Conservation (phyloP, 2,113 vertebrate genomes). For the Odobenus rosmarus region DNA sequence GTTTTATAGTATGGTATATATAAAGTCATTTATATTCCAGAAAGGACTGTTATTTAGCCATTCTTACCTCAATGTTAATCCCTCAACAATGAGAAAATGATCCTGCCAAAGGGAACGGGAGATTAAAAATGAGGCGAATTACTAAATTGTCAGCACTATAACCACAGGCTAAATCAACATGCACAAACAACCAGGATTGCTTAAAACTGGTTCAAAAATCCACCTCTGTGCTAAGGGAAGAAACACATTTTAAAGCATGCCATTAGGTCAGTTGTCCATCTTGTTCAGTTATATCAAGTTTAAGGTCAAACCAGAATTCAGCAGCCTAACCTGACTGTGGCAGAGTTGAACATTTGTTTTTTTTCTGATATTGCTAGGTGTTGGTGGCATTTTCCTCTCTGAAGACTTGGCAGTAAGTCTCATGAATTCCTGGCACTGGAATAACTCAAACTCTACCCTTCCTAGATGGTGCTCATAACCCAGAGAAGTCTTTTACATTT, state of each 20-base stretch:
- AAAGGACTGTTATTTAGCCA: conserved; percentile 58
- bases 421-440: neutral
- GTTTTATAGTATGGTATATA: conserved; percentile 38
- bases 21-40: conserved; percentile 67
- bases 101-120: conserved; percentile 60
- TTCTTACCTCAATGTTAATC: conserved; percentile 60
- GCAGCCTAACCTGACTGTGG: neutral
- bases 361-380: neutral
- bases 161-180: conserved; percentile 52
- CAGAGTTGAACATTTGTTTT: neutral
- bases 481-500: neutral
- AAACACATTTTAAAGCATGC: neutral
- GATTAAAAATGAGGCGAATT: conserved; percentile 59
- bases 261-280: neutral
- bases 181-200: neutral
- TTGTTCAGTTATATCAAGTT: neutral
- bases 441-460: neutral
- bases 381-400: conserved; percentile 38
- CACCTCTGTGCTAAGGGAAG: conserved; percentile 2
- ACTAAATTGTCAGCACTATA: conserved; percentile 58
- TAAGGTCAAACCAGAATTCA: conserved; percentile 37
- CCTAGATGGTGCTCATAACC: neutral
- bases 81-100: conserved; percentile 70
- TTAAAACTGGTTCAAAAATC: conserved; percentile 23
- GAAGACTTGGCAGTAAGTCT: neutral